A percentile compares a stretch with the other conserved stretches of the same genome.
Conservation (phyloP, 2,113 vertebrate species). For the Leptobrachium leishanense region DNA sequence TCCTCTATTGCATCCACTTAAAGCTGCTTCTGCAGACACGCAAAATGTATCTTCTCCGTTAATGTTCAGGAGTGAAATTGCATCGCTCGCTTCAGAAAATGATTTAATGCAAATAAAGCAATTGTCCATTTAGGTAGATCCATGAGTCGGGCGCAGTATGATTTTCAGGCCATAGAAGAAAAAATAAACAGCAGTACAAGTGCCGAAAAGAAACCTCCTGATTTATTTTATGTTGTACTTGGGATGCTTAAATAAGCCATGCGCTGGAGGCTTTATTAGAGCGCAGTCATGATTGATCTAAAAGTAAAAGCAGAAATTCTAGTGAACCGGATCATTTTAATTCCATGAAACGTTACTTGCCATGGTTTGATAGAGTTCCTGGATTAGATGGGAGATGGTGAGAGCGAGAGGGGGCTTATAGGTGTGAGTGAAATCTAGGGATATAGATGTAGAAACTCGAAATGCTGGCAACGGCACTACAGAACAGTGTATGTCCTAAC, state of each 20-base stretch:
- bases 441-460: no score
- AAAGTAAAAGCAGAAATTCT: neutral
- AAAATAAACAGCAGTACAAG: neutral
- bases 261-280: neutral
- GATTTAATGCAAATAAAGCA: conserved; percentile 15
- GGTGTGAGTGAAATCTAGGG: no score
- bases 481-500: no score
- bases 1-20: conserved; percentile 11
- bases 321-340: neutral
- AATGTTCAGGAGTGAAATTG: conserved; percentile 15
- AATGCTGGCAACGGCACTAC: no score
- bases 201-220: neutral
- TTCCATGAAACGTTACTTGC: neutral
- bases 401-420: no score
- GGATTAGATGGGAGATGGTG: neutral
- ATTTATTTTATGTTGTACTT: neutral
- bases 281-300: neutral
- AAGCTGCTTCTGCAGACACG: neutral
- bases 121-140: neutral
- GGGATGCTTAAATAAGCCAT: neutral
- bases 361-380: neutral
- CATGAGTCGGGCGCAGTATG: neutral
- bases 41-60: conserved; percentile 14
- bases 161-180: neutral
- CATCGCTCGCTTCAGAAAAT: conserved; percentile 22